A percentile compares a stretch with the other conserved stretches of the same genome.
Evolutionary conservation across 2,113 vertebrate species (phyloP).

Genomic region (Megalops atlanticus): DNA sequence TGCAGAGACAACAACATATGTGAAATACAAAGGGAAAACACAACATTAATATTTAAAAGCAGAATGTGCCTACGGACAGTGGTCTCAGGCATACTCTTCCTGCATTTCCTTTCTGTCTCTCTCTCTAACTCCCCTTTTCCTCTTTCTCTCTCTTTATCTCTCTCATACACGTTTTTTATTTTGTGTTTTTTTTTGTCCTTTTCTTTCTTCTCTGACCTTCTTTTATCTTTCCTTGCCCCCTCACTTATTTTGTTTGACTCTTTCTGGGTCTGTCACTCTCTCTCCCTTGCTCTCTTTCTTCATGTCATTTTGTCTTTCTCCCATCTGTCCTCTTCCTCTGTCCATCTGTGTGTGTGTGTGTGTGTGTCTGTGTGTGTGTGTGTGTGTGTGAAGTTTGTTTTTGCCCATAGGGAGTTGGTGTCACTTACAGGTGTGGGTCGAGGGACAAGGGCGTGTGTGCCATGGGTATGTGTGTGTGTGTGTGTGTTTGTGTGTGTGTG

Average conservation of each 20-base stretch:
- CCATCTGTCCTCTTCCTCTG: not conserved
- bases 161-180: no score
- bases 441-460: not conserved
- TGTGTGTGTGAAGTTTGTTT: not conserved
- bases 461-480: not conserved
- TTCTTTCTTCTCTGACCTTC: no score
- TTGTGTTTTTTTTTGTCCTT: no score
- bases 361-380: no score
- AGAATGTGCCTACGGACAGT: no score
- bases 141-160: slow-evolving; percentile 1
- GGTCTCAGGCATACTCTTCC: not conserved
- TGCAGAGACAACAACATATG: not conserved
- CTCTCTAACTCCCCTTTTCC: not conserved
- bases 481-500: not conserved
- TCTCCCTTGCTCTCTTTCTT: not conserved
- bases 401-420: not conserved
- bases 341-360: no score
- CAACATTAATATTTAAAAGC: not conserved
- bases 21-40: not conserved
- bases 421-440: not conserved
- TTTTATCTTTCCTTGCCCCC: no score
- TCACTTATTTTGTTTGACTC: no score
- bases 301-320: slow-evolving; percentile 7
- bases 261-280: no score
- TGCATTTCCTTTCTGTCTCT: not conserved